Percentiles rank a stretch among this genome's conserved stretches.
Evolutionary conservation across 2,113 vertebrate genomes (phyloP).

Genomic region (Lophius piscatorius): DNA sequence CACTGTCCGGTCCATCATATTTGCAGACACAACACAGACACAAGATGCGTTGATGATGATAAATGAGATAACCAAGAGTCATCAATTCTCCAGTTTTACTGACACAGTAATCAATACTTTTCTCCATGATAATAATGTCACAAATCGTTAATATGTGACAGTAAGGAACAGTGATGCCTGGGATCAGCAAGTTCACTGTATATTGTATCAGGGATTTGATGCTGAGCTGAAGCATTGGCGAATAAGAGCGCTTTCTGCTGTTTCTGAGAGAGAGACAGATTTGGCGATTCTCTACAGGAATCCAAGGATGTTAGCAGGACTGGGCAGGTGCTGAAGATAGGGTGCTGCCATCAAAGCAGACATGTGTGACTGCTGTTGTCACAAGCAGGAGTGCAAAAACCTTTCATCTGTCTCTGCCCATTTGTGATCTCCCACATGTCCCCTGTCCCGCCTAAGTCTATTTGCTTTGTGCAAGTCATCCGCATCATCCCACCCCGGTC

Average conservation of each 20-base stretch:
- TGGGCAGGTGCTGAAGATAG: constrained; percentile 48
- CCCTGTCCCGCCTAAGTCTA: constrained; percentile 53
- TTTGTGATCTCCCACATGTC: constrained; percentile 25
- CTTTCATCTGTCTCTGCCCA: constrained; percentile 55
- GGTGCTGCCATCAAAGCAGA: constrained; percentile 55
- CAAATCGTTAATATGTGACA: constrained; percentile 53
- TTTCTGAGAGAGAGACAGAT: constrained; percentile 13
- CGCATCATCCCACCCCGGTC: constrained; percentile 46
- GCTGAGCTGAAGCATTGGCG: constrained; percentile 16
- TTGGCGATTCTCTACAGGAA: constrained; percentile 26
- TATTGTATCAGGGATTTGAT: constrained; percentile 31
- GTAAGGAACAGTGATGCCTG: constrained; percentile 53
- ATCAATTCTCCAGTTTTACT: constrained; percentile 45
- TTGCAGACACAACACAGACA: constrained; percentile 1
- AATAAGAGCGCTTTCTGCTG: constrained; percentile 25
- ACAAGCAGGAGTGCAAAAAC: constrained; percentile 44
- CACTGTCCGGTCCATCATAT: background rate
- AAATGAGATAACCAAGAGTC: constrained; percentile 44
- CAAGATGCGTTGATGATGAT: constrained; percentile 39
- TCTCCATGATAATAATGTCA: constrained; percentile 36
- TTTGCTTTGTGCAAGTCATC: constrained; percentile 60
- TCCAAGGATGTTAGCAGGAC: constrained; percentile 45
- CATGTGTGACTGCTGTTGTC: constrained; percentile 58
- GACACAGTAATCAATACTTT: constrained; percentile 47
- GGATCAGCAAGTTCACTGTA: constrained; percentile 31